Evolutionary conservation across 2,888 invertebrate species (phyloP), one percentile per base, ranked within the genome.

Genomic region (Drosophila antonietae): DNA sequence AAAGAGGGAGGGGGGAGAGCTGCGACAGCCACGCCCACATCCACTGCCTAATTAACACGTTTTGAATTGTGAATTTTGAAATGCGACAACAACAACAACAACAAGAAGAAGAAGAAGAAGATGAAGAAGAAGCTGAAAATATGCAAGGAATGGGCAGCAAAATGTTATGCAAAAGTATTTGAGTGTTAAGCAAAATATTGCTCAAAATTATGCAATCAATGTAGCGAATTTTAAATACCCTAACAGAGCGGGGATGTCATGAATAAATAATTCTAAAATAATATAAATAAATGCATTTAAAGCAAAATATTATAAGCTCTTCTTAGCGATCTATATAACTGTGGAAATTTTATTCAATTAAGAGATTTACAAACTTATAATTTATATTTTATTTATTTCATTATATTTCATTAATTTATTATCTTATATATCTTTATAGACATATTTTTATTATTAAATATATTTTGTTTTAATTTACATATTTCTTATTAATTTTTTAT

Each of bases 21-120:
- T 39, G 39, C 37, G 37, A 53, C 58, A 28, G 64, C 63, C 73
- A 65, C 62, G 63, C 80, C 64, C 66, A 81, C 73, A 53, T 72
- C 80, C 68, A 62, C 65, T 65, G 87, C 89, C 90, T 87, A 87
- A 87, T 87, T 87, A 87, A 87, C 87, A 87, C 87, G 80, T 89
- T 89, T 87, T 87, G 89, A 87, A 87, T 87, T 87, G 87, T 90
- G 87, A 87, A 90, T 87, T 90, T 90, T 84, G 87, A 83, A 83
- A 83, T 88, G 88, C 68, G 73, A 35, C 73, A 57, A 43, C 63
- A 78, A 81, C 43, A 61, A 68, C 43, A 72, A 63, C 23, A 56
- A 46, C 43, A 61, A 65, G 39, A 68, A 58, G 14, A 52, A 35
- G 23, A 75, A 28, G 39, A 67, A 47, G 14, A 61, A 46, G 12